Evolutionary conservation across 1,140 invertebrate genomes (phyloP).

Genomic region (Telenomus remus): DNA sequence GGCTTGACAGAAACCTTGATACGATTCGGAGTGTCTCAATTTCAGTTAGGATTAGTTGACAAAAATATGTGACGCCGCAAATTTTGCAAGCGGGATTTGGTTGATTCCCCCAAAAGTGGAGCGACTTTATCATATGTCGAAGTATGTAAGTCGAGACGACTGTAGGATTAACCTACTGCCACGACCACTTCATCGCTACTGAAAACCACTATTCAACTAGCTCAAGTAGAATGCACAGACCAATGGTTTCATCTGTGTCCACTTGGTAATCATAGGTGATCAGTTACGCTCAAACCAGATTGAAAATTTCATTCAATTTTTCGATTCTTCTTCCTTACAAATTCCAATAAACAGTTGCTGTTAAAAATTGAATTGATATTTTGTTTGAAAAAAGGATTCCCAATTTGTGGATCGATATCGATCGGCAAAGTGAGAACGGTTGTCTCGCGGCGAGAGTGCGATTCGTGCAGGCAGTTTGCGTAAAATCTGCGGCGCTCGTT

Average conservation of each 20-base stretch:
- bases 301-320: not conserved
- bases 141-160: slow-evolving; percentile 41
- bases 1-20: not conserved
- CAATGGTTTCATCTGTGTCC: slow-evolving; percentile 15
- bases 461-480: slow-evolving; percentile 40
- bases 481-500: slow-evolving; percentile 19
- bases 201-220: slow-evolving; percentile 38
- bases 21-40: not conserved
- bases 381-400: slow-evolving; percentile 4
- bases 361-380: too few relatives aligned
- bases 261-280: slow-evolving; percentile 1
- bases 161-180: slow-evolving; percentile 46
- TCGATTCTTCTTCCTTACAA: too few relatives aligned
- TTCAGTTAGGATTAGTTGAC: not conserved
- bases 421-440: slow-evolving; percentile 35
- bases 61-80: slow-evolving; percentile 15
- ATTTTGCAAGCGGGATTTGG: slow-evolving; percentile 10
- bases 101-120: slow-evolving; percentile 59
- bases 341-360: too few relatives aligned
- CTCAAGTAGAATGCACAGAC: slow-evolving; percentile 14
- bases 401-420: slow-evolving; percentile 34
- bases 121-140: slow-evolving; percentile 61
- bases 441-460: slow-evolving; percentile 19
- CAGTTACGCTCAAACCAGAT: not conserved
- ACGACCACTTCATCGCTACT: slow-evolving; percentile 31